Base-by-base conservation (phyloP, 1,140 invertebrate genomes). In the Coelopa frigida region DNA sequence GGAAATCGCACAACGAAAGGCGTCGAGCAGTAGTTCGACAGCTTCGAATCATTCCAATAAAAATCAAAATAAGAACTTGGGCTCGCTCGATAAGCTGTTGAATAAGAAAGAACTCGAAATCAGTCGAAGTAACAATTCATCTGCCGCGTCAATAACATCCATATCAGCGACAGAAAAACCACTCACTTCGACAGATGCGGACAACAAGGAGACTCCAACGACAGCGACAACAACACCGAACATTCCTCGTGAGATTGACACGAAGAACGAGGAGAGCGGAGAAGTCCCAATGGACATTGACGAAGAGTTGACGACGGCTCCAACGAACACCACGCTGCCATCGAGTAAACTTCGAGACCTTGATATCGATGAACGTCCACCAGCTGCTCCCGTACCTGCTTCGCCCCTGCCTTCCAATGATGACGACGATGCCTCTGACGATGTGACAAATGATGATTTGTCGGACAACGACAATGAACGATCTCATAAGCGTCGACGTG, bases 231-330 rank as follows among this genome's bases (percentile, higher is more conserved):
- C 20, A 44, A 44, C 15, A 21, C 17, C 23, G 11, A 4, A 21
- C 17, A 7, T 17, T 22, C 14, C 11, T 38, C 14, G 36, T 35
- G 6, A 37, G 14, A 17, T 41, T 17, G 48, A 49, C 11, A 43
- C 49, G 2, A 32, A 37, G 1, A 46, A 45, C 10, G 60, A 63
- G 32, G 60, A 63, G 32, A 47, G 60, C 5, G 60, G 58, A 5
- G 63, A 66, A 17, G 50, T 58, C 32, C 63, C 63, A 6, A 67
- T 66, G 60, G 63, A 67, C 29, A 66, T 66, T 23, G 63, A 66
- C 36, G 62, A 66, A 38, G 62, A 66, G 32, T 42, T 66, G 12
- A 66, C 62, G 5, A 59, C 63, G 6, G 62, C 58, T 2, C 62
- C 58, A 2, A 66, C 59, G 4, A 59, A 65, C 10, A 65, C 58